Percentiles rank a stretch among this genome's conserved stretches.
phyloP scores from a whole-genome alignment of 2,113 vertebrate species.

The Mastomys natalensis region DNA sequence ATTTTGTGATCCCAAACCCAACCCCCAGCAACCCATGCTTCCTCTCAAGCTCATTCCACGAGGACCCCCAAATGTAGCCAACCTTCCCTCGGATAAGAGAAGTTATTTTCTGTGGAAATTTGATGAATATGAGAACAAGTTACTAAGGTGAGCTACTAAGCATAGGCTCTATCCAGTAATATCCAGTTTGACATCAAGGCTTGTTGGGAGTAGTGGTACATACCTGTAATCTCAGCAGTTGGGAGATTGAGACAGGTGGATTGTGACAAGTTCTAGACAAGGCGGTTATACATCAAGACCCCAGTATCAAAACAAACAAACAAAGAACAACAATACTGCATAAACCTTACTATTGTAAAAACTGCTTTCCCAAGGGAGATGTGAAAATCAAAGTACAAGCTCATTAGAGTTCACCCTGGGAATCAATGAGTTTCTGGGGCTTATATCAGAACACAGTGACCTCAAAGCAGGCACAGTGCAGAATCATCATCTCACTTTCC shows the following conservation, averaged over 20 bases:
- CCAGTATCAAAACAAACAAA: neutral
- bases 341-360: neutral
- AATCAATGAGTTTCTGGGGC: neutral
- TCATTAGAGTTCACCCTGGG: neutral
- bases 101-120: neutral
- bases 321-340: neutral
- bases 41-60: neutral
- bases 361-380: neutral
- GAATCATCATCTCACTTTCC: no score
- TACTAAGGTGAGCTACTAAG: slow-evolving; percentile 18
- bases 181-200: slow-evolving; percentile 29
- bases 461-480: neutral
- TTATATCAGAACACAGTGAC: neutral
- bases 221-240: neutral
- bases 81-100: neutral
- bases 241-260: neutral
- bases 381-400: neutral
- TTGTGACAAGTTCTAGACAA: neutral
- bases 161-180: neutral
- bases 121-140: slow-evolving; percentile 17
- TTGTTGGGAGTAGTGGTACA: neutral
- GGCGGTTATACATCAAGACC: neutral
- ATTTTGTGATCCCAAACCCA: slow-evolving; percentile 53
- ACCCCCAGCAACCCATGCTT: neutral
- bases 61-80: neutral